These are phyloP conservation scores for Sclerurus mexicanus DNA, from an alignment of 2,113 vertebrate species.

Conservation along the genomic window DNA sequence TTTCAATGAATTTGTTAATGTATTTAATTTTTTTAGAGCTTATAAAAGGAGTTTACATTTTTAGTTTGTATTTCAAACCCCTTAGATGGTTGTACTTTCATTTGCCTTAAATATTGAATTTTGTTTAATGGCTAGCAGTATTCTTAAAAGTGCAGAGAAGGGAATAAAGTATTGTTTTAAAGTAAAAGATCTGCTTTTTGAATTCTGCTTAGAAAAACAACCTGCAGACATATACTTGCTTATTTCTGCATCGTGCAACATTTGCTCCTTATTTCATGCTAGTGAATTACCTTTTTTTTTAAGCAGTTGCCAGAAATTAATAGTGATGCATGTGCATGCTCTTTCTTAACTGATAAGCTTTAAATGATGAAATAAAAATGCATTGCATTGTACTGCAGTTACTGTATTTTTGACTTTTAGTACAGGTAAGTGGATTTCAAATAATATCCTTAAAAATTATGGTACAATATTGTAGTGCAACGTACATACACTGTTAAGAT, in stretches of 20 bases:
- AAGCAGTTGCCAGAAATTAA: slow-evolving; percentile 4
- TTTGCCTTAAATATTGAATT: background rate
- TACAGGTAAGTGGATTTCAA: slow-evolving; percentile 70
- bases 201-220: background rate
- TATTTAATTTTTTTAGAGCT: background rate
- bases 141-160: background rate
- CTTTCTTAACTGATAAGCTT: slow-evolving; percentile 31
- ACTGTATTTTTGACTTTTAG: slow-evolving; percentile 26
- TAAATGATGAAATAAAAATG: slow-evolving; percentile 27
- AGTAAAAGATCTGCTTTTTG: background rate
- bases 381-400: slow-evolving; percentile 50
- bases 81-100: background rate
- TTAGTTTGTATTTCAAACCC: background rate
- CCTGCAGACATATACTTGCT: background rate
- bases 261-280: background rate
- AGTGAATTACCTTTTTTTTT: background rate
- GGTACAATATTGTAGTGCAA: background rate
- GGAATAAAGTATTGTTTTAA: background rate
- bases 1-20: background rate
- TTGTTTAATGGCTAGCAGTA: background rate
- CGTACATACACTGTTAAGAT: background rate
- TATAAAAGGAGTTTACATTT: background rate
- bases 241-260: slow-evolving; percentile 12
- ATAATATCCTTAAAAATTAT: background rate
- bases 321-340: slow-evolving; percentile 73